Percentiles rank a stretch among this genome's conserved stretches.
Conservation (phyloP, 2,797 vertebrate species). For the Remorina albescens region DNA sequence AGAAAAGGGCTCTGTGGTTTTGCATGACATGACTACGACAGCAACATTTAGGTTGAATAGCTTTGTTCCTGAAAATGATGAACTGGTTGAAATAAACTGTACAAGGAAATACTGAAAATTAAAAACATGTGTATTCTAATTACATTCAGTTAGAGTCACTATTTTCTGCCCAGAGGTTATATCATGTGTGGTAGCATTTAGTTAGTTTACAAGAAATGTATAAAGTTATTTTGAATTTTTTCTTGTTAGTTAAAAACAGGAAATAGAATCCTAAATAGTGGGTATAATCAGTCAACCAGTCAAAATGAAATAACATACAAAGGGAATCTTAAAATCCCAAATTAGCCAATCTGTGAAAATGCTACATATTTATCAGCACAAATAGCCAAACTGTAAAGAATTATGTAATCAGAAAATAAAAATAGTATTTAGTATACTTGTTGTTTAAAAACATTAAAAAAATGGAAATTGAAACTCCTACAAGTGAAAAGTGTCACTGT, state of each 20-base stretch:
- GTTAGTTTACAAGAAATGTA: slow-evolving; percentile 46
- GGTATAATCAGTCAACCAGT: not conserved
- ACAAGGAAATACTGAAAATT: slow-evolving; percentile 1
- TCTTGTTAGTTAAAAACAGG: slow-evolving; percentile 1
- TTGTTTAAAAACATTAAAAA: not conserved
- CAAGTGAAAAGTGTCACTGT: not conserved
- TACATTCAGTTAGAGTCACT: slow-evolving; percentile 51
- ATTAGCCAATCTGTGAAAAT: slow-evolving; percentile 14
- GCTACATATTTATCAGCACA: slow-evolving; percentile 8
- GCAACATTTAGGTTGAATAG: slow-evolving; percentile 40
- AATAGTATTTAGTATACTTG: not conserved
- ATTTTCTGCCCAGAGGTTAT: slow-evolving; percentile 39
- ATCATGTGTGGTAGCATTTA: slow-evolving; percentile 15
- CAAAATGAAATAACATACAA: slow-evolving; percentile 28
- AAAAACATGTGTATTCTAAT: slow-evolving; percentile 24
- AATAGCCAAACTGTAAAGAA: not conserved
- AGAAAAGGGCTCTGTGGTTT: slow-evolving; percentile 59
- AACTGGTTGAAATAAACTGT: slow-evolving; percentile 21
- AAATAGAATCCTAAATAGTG: not conserved
- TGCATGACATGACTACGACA: slow-evolving; percentile 36
- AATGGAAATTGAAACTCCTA: not conserved
- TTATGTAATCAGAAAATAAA: not conserved
- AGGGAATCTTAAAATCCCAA: slow-evolving; percentile 7
- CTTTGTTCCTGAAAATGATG: slow-evolving; percentile 27
- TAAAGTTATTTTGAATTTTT: slow-evolving; percentile 41